Percentiles rank a stretch among this genome's conserved stretches.
These are phyloP conservation scores for Tamandua tetradactyla DNA, from an alignment of 2,797 vertebrate genomes.

Conservation along the genomic window DNA sequence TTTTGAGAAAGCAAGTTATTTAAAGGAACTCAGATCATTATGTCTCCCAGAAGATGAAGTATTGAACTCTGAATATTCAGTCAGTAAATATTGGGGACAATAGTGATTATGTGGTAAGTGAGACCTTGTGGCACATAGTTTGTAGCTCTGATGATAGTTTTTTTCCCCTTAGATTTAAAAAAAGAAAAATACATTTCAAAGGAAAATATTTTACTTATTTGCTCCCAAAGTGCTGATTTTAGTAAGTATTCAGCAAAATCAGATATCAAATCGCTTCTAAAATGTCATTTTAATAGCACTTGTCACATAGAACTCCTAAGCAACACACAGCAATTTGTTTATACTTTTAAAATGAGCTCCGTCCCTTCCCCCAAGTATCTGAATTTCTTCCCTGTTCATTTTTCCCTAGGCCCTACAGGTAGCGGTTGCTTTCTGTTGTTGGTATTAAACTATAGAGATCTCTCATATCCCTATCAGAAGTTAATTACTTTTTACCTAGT, in stretches of 20 bases:
- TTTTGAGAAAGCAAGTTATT: not conserved
- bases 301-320: not conserved
- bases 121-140: not conserved
- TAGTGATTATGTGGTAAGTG: not conserved
- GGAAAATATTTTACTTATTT: slow-evolving; percentile 37
- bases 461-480: not conserved
- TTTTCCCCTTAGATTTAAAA: not conserved
- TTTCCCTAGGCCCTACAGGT: not conserved
- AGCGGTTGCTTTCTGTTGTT: not conserved
- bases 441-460: not conserved
- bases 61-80: not conserved
- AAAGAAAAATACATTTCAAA: slow-evolving; percentile 2
- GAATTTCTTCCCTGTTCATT: not conserved
- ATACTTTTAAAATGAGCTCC: not conserved
- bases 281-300: not conserved
- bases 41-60: not conserved
- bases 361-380: not conserved
- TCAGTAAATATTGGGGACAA: not conserved
- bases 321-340: not conserved
- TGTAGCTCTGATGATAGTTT: not conserved
- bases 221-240: not conserved
- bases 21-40: not conserved
- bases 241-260: not conserved
- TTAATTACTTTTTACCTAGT: not conserved
- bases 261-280: slow-evolving; percentile 9